phyloP scores from a whole-genome alignment of 2,113 vertebrate genomes.

The Actenoides lindsayi region DNA sequence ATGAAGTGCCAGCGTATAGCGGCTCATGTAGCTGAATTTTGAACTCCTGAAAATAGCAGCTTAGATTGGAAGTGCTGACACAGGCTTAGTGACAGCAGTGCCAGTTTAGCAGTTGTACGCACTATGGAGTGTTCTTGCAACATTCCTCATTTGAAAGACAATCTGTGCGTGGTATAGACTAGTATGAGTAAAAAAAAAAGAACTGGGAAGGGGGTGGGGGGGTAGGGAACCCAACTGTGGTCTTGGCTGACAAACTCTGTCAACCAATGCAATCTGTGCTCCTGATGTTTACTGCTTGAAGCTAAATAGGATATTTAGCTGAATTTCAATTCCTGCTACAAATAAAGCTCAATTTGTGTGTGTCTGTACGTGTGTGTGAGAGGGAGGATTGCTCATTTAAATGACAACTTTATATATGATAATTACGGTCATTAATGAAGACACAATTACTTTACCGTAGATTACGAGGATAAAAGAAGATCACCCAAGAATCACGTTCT shows the following conservation, averaged over 20 bases:
- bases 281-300: slow-evolving; percentile 41
- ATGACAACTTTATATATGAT: slow-evolving; percentile 77
- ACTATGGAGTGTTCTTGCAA: slow-evolving; percentile 44
- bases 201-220: not conserved
- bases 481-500: slow-evolving; percentile 62
- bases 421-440: slow-evolving; percentile 79
- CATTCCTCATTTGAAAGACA: slow-evolving; percentile 45
- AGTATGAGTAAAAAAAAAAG: not conserved
- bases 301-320: slow-evolving; percentile 50
- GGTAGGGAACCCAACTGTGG: not conserved
- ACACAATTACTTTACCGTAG: slow-evolving; percentile 73
- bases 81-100: slow-evolving; percentile 17
- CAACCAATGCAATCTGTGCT: slow-evolving; percentile 17
- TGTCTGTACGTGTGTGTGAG: not conserved
- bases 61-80: slow-evolving; percentile 67
- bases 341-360: slow-evolving; percentile 67
- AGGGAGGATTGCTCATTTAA: slow-evolving; percentile 72
- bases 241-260: slow-evolving; percentile 49
- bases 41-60: slow-evolving; percentile 75
- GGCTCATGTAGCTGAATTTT: slow-evolving; percentile 65
- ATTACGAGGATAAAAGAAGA: slow-evolving; percentile 73
- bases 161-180: slow-evolving; percentile 29
- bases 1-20: slow-evolving; percentile 39
- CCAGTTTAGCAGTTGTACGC: slow-evolving; percentile 39
- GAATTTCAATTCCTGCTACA: slow-evolving; percentile 68